Evolutionary conservation across 2,888 invertebrate species (phyloP), one percentile per base, ranked within the genome.

Genomic region (Sphaeridia pumilis): DNA sequence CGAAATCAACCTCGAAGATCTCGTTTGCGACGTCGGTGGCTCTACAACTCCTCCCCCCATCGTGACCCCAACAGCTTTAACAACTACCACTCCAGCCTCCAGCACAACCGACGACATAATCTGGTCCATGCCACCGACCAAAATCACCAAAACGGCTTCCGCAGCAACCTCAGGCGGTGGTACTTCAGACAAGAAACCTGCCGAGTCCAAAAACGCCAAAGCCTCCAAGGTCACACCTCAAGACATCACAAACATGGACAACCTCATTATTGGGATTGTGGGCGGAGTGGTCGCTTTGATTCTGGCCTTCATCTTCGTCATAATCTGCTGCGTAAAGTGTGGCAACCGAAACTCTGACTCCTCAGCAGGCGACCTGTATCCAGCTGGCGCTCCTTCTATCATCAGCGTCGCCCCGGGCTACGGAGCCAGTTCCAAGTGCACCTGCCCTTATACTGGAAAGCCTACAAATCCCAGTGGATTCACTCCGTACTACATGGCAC

Each of bases 261-360:
- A 88, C 3, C 74, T 92, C n/a, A 90, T 92, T 48, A 90, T 92
- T 55, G 88, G 88, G n/a, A 90, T 92, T 61, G 89, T 90, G 0
- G 89, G 89, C 0, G 89, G 90, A 1, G 89, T 90, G 1, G 88
- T 92, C 1, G 87, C 86, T 1, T 87, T 92, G 68, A 88, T 92
- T 60, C 85, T 85, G 12, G 84, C 90, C 58, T 76, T 90, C 49
- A 84, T 90, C 31, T 83, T 90, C 26, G 81, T 82, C n/a, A 88
- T 70, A 45, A 57, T 88, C 61, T 92, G 90, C 67, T 84, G 90
- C 36, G 84, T 89, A 28, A 77, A 89, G 17, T 70, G 86, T 66
- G 74, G 82, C 57, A 79, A 84, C 79, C 5, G 26, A 24, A n/a
- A 12, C 5, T 5, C n/a, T 4, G 4, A 22, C 2, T n/a, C 48